Conservation (phyloP, 1,140 invertebrate species). For the Platorchestia sp. region DNA sequence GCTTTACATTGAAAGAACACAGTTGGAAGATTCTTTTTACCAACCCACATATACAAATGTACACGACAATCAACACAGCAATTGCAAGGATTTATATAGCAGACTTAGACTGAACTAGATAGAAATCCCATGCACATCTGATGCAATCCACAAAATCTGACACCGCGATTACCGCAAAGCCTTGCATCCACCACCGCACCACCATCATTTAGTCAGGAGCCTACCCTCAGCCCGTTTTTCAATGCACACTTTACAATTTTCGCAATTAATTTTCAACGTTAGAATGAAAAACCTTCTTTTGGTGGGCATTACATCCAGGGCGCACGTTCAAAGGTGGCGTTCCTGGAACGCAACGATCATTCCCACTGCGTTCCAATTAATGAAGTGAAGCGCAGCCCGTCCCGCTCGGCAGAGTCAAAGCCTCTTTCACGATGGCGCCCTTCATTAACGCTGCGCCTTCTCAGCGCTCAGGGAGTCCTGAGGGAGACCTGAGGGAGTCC, state of each 20-base stretch:
- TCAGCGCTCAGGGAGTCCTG: no score
- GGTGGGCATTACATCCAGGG: neutral
- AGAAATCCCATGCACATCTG: no score
- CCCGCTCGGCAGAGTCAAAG: neutral
- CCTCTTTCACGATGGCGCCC: neutral
- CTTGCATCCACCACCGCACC: no score
- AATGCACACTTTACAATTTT: neutral
- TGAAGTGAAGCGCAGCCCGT: neutral
- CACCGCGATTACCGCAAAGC: neutral
- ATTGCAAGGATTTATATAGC: no score
- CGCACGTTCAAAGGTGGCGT: neutral
- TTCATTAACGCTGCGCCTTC: neutral
- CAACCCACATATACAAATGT: no score
- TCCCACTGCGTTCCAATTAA: neutral
- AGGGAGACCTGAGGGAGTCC: no score
- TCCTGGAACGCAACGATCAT: neutral
- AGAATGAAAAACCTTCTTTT: neutral
- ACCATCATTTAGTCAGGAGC: neutral
- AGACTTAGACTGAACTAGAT: no score
- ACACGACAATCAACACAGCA: no score
- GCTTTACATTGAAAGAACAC: no score
- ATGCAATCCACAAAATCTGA: no score
- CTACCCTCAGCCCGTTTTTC: neutral
- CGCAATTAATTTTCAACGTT: neutral
- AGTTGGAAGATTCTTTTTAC: no score